A percentile compares a stretch with the other conserved stretches of the same genome.
Conservation (phyloP, 2,113 vertebrate genomes). For the Ahaetulla prasina region DNA sequence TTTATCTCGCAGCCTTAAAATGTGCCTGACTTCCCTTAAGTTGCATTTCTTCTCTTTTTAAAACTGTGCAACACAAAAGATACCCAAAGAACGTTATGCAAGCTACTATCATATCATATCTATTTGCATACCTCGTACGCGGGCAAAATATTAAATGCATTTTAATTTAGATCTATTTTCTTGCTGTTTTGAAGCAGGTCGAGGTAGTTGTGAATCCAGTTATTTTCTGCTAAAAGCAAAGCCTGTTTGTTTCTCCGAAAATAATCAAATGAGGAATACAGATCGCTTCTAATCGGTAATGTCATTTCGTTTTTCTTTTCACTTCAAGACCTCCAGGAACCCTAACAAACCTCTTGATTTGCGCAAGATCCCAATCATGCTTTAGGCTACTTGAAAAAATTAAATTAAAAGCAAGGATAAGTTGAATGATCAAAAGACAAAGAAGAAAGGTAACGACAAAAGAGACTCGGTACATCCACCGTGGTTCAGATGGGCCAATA, state of each 20-base stretch:
- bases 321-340: background rate
- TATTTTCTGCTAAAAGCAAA: background rate
- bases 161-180: background rate
- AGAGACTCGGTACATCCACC: background rate
- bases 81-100: background rate
- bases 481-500: background rate
- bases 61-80: background rate
- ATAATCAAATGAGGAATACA: slow-evolving; percentile 14
- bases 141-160: background rate
- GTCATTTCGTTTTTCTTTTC: background rate
- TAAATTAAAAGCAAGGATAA: background rate
- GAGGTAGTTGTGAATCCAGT: background rate
- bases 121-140: background rate
- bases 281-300: background rate
- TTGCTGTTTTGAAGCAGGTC: background rate
- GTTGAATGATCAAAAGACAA: background rate
- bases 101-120: background rate
- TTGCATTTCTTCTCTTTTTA: background rate
- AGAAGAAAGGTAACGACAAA: background rate
- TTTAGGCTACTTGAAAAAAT: background rate
- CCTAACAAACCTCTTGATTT: background rate
- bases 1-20: background rate
- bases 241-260: background rate
- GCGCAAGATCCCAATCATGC: background rate
- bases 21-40: background rate